Conservation (phyloP, 2,888 invertebrate genomes). For the Homarus gammarus region DNA sequence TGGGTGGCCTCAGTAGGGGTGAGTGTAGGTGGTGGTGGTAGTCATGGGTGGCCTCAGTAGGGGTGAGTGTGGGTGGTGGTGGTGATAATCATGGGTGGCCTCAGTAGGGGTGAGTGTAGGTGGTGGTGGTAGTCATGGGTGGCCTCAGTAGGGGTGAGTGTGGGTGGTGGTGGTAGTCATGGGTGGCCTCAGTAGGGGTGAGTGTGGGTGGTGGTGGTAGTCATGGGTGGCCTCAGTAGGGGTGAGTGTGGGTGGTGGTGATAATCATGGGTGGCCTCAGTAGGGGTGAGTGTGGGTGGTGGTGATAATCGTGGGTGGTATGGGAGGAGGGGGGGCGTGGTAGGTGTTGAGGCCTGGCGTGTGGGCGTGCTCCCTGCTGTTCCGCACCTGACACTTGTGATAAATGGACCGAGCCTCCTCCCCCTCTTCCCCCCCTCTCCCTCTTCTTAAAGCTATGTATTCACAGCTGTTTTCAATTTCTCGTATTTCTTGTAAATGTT, state of each 20-base stretch:
- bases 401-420: too few species aligned
- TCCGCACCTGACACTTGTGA: not conserved
- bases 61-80: not conserved
- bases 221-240: not conserved
- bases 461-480: too few species aligned
- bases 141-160: not conserved
- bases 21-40: too few species aligned
- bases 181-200: too few species aligned
- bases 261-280: not conserved
- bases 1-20: not conserved
- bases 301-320: not conserved
- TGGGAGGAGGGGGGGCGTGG: not conserved
- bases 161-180: too few species aligned
- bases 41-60: too few species aligned
- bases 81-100: too few species aligned
- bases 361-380: not conserved
- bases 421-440: too few species aligned
- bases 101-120: too few species aligned
- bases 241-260: not conserved
- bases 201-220: too few species aligned
- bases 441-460: too few species aligned
- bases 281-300: not conserved
- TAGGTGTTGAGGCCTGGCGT: not conserved
- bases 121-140: not conserved
- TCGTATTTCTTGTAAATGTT: too few species aligned